A percentile compares a stretch with the other conserved stretches of the same genome.
Conservation (phyloP, 1,140 invertebrate genomes). For the Temnothorax nylanderi region DNA sequence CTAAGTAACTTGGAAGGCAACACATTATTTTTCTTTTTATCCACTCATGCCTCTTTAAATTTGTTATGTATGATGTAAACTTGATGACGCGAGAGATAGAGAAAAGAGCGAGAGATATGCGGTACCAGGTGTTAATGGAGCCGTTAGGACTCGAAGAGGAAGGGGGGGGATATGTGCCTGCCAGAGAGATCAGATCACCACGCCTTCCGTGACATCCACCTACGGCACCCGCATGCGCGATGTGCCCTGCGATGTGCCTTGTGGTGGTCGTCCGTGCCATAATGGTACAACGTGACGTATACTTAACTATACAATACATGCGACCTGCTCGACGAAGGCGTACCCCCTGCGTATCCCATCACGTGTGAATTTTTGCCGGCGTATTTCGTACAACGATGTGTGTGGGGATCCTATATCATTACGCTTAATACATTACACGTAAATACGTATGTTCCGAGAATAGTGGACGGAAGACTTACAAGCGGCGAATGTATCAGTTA, state of each 20-base stretch:
- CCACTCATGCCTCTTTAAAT: neutral
- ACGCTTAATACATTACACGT: conserved; percentile 11
- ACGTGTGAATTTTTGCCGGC: conserved; percentile 24
- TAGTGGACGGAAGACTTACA: neutral
- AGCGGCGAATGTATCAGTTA: too few species aligned
- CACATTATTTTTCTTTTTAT: neutral
- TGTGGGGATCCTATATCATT: conserved; percentile 1
- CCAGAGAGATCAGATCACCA: conserved; percentile 45
- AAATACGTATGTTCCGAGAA: neutral
- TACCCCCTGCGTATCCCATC: neutral
- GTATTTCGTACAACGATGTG: neutral
- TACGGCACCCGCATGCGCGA: conserved; percentile 62
- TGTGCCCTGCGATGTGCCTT: neutral
- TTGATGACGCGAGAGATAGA: conserved; percentile 18
- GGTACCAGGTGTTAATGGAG: conserved; percentile 4
- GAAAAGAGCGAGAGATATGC: neutral
- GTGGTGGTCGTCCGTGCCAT: conserved; percentile 9
- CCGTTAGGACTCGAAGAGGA: conserved; percentile 5
- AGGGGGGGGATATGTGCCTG: conserved; percentile 4
- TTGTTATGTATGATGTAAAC: neutral
- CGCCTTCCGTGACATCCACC: conserved; percentile 63
- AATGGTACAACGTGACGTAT: conserved; percentile 22
- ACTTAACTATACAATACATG: conserved; percentile 25
- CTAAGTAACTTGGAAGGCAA: neutral
- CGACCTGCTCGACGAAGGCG: conserved; percentile 16